A percentile compares a stretch with the other conserved stretches of the same genome.
Evolutionary conservation across 2,888 invertebrate genomes (phyloP).

Genomic region (Syrista parreyssii): DNA sequence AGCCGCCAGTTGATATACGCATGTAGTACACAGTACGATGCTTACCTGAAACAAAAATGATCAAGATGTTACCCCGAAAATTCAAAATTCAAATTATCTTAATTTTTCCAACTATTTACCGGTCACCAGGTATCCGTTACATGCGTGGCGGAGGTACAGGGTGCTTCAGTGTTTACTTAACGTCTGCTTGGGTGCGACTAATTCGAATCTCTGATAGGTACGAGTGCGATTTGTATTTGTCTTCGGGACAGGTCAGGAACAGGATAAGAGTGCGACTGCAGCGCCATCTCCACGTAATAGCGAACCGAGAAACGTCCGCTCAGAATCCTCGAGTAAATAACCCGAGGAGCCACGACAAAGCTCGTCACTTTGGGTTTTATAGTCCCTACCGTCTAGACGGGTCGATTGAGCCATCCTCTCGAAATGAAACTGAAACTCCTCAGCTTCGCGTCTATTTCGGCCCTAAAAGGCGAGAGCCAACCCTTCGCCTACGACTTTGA

Average conservation of each 20-base stretch:
- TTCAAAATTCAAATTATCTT: neutral
- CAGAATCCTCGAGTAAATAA: neutral
- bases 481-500: neutral
- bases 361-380: slow-evolving; percentile 3
- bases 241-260: too few relatives aligned
- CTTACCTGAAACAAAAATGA: slow-evolving; percentile 21
- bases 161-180: too few relatives aligned
- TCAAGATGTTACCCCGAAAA: neutral
- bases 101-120: neutral
- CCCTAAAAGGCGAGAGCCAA: neutral
- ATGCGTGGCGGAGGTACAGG: too few relatives aligned
- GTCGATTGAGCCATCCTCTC: slow-evolving; percentile 19
- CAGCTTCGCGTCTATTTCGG: neutral
- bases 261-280: too few relatives aligned
- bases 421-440: slow-evolving; percentile 13
- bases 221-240: too few relatives aligned
- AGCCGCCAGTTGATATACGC: neutral
- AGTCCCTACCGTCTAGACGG: slow-evolving; percentile 23
- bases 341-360: neutral
- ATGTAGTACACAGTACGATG: neutral
- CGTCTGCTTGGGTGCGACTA: too few relatives aligned
- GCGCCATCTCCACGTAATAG: too few relatives aligned
- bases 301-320: too few relatives aligned
- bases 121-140: too few relatives aligned
- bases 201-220: too few relatives aligned